These are phyloP conservation scores for Eufriesea mexicana DNA, from an alignment of 1,140 invertebrate species.

Conservation along the genomic window DNA sequence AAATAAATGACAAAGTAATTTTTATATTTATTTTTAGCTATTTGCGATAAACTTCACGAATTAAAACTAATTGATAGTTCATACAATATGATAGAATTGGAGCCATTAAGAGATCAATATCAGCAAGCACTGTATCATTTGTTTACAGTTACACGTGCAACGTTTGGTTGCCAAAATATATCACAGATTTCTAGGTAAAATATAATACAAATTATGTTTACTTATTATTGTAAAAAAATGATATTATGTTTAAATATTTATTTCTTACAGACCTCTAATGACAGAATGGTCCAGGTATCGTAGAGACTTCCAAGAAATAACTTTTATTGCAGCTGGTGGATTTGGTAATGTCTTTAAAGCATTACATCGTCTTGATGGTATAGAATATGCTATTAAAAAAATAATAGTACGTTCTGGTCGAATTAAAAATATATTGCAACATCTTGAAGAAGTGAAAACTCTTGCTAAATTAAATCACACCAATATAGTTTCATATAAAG, in stretches of 20 bases:
- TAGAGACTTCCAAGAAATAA: conserved; percentile 89
- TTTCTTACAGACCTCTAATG: conserved; percentile 48
- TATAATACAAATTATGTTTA: neutral
- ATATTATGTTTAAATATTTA: neutral
- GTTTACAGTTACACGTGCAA: conserved; percentile 81
- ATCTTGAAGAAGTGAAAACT: conserved; percentile 90
- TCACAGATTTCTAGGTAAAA: conserved; percentile 63
- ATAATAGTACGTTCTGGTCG: conserved; percentile 86
- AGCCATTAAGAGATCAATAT: conserved; percentile 85
- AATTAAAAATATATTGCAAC: conserved; percentile 84
- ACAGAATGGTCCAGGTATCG: conserved; percentile 86
- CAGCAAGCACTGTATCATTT: conserved; percentile 85
- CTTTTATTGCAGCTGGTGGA: conserved; percentile 89
- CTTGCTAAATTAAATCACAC: conserved; percentile 90
- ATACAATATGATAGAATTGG: conserved; percentile 86
- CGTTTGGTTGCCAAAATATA: conserved; percentile 78
- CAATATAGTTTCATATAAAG: conserved; percentile 93
- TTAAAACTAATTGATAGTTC: conserved; percentile 87
- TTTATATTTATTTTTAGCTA: conserved; percentile 73
- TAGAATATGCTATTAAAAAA: conserved; percentile 92
- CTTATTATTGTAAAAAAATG: neutral
- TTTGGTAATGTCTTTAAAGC: conserved; percentile 87
- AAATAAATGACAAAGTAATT: neutral
- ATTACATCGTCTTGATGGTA: conserved; percentile 88
- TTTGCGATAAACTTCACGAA: conserved; percentile 85